Evolutionary conservation across 2,113 vertebrate species (phyloP), one percentile per base, ranked within the genome.

Genomic region (Puma concolor): DNA sequence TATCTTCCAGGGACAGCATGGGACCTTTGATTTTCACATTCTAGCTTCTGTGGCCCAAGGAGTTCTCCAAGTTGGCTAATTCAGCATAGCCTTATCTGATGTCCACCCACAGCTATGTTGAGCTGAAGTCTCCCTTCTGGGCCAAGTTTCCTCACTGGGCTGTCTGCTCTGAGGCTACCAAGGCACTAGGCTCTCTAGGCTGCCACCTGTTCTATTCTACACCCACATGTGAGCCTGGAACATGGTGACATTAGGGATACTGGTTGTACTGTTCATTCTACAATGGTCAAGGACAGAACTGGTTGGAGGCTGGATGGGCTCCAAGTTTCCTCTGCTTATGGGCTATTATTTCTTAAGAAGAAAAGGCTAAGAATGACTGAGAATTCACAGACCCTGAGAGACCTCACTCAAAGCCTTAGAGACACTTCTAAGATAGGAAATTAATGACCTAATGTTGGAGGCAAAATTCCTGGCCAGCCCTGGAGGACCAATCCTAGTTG

Each of bases 361-460:
- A 74, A 97, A 91, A 95, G 77, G 76, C 44, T 80, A 63, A 91
- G 57, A 88, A 89, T 13, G 52, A 88, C 48, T 2, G 63, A 82
- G 57, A 95, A 50, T 66, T 93, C 69, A 88, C 82, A 96, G 72
- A 94, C 23, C 50, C 86, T 36, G 33, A 85, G 66, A 94, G 67
- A 27, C 63, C 29, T 88, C 23, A 19, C 36, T 88, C 79, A 76
- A 87, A 91, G 80, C 82, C 60, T 41, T 0, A 0, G 66, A 41
- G 48, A 57, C 41, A 81, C 33, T 67, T 76, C 0, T 4, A 72
- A 66, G 71, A 77, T 85, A 41, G 77, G 50, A 85, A 93, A 88
- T 95, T 60, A 87, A 66, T 25, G 31, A 33, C n/a, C 74, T 82
- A 3, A 85, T 41, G 41, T n/a, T 71, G 83, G 57, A 85, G 36